Evolutionary conservation across 2,113 vertebrate genomes (phyloP), one percentile per base, ranked within the genome.

Genomic region (Plotosus lineatus): DNA sequence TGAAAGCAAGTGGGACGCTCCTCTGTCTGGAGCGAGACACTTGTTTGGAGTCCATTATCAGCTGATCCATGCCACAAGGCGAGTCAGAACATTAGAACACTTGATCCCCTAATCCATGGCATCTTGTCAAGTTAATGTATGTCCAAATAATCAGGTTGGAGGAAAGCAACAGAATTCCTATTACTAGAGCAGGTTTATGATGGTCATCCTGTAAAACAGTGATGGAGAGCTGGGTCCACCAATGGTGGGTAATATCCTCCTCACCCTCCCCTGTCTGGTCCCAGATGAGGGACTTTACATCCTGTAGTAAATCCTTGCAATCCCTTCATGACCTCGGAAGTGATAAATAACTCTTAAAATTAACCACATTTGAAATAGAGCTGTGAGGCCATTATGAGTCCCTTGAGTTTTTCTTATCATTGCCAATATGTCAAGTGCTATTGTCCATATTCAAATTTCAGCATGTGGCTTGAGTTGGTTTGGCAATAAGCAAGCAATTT

Each of bases 301-400:
- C 88, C 91, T 88, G 91, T 88, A 89, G 88, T 92, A 92, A 93
- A 92, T 89, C 88, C 87, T 88, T 83, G 87, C 83, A 88, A 86
- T 84, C 88, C 89, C 88, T 85, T 78, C 17, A 83, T 91, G 91
- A 92, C 91, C 90, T 86, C 72, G 31, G 12, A 78, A 82, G 91
- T 91, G 90, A 93, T 93, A 91, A 92, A 93, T 92, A 92, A 91
- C 90, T 81, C 87, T 89, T 87, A 88, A 90, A 89, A 88, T 92
- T 91, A 92, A 92, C 91, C 86, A 89, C 80, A 78, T 93, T 92
- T 92, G 89, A 92, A 92, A 92, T 90, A 86, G 89, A 92, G 92
- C 90, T 87, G 87, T 80, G 87, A 88, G 89, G 83, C 88, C 88
- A 91, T 91, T 90, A 91, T 75, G 80, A 84, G 85, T 88, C 92